phyloP scores from a whole-genome alignment of 2,888 invertebrate species.

The Epirrhoe tristata region DNA sequence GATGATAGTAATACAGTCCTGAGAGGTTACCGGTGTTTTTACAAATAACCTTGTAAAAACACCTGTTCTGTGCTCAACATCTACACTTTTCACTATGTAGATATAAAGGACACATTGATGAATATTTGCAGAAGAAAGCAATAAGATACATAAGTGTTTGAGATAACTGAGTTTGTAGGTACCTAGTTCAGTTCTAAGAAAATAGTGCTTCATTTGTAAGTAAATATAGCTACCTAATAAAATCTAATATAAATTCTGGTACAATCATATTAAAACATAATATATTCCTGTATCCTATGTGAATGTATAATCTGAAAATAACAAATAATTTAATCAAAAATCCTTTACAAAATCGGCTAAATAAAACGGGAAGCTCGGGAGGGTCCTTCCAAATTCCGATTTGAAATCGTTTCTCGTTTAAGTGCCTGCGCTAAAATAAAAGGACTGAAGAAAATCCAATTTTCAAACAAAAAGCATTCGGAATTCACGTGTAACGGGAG shows the following conservation, averaged over 20 bases:
- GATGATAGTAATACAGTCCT: no score
- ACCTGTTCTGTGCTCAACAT: background rate
- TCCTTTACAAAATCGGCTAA: slow-evolving; percentile 24
- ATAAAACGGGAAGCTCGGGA: slow-evolving; percentile 23
- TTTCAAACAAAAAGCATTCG: slow-evolving; percentile 34
- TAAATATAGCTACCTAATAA: no score
- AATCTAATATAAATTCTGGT: no score
- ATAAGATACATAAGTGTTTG: no score
- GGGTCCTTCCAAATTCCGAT: slow-evolving; percentile 30
- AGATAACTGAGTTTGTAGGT: no score
- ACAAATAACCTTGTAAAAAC: no score
- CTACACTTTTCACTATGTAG: background rate
- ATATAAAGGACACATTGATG: background rate
- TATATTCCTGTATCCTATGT: no score
- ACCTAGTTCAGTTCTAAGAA: no score
- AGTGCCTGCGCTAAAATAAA: slow-evolving; percentile 37
- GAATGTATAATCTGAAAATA: background rate
- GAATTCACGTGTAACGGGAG: slow-evolving; percentile 24
- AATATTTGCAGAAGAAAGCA: no score
- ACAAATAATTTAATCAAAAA: background rate
- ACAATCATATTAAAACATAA: no score
- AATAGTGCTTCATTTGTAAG: no score
- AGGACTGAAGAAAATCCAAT: slow-evolving; percentile 35
- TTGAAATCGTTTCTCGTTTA: slow-evolving; percentile 33
- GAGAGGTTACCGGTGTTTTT: no score